Conservation (phyloP, 2,113 vertebrate species). For the Numida meleagris region DNA sequence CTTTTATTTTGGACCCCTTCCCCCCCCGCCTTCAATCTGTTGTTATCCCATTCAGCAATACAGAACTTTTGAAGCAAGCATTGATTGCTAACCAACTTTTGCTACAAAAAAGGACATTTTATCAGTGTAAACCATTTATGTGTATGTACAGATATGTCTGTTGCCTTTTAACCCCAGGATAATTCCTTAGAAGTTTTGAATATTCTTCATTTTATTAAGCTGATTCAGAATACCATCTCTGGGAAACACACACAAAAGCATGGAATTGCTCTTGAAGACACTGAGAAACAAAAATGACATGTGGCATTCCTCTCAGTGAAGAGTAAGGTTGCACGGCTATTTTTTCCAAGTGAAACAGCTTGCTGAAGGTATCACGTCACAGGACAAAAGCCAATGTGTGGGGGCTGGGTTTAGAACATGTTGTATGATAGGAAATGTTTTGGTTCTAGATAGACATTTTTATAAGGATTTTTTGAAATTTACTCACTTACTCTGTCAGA, state of each 20-base stretch:
- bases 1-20: neutral
- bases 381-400: neutral
- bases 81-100: neutral
- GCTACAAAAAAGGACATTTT: neutral
- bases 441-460: neutral
- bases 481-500: neutral
- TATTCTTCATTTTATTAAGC: slow-evolving; percentile 15
- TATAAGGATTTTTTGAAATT: neutral
- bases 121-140: neutral
- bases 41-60: neutral
- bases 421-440: neutral
- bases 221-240: slow-evolving; percentile 23
- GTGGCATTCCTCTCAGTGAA: slow-evolving; percentile 43
- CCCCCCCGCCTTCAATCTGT: neutral
- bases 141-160: neutral
- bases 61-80: neutral
- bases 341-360: slow-evolving; percentile 42
- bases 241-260: slow-evolving; percentile 43
- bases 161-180: neutral
- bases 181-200: neutral
- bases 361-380: slow-evolving; percentile 45
- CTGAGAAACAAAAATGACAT: slow-evolving; percentile 42
- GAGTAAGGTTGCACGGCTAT: slow-evolving; percentile 5
- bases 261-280: slow-evolving; percentile 55
- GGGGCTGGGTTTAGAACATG: neutral